phyloP scores from a whole-genome alignment of 2,797 vertebrate species.

The Zenarchopterus dispar region DNA sequence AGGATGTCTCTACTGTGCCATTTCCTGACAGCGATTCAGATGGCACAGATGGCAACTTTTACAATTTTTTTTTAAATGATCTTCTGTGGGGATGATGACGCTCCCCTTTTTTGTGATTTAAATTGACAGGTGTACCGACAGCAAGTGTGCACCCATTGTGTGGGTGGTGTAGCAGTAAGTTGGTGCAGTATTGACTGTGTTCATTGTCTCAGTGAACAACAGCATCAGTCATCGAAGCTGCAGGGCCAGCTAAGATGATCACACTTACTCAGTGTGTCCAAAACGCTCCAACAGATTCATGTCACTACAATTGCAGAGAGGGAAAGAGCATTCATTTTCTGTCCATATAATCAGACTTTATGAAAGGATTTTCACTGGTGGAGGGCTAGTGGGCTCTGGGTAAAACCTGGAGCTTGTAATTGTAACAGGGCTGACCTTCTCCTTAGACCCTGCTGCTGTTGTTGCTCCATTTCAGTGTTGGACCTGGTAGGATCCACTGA shows the following conservation, averaged over 20 bases:
- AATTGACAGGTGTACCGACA: conserved; percentile 30
- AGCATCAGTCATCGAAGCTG: conserved; percentile 34
- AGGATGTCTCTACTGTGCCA: neutral
- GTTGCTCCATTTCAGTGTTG: no score
- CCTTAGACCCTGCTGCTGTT: no score
- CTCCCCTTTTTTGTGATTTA: conserved; percentile 16
- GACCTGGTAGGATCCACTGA: no score
- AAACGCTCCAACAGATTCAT: conserved; percentile 43
- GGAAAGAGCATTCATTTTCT: conserved; percentile 35
- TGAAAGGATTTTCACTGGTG: neutral
- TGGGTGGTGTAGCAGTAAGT: conserved; percentile 12
- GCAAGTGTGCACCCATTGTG: conserved; percentile 14
- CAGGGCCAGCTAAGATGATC: conserved; percentile 44
- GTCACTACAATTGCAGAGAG: conserved; percentile 24
- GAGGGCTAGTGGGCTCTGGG: no score
- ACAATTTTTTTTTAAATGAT: neutral
- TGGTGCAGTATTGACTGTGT: conserved; percentile 27
- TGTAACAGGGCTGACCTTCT: no score
- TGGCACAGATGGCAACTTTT: neutral
- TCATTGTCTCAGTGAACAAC: conserved; percentile 40
- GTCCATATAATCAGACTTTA: conserved; percentile 6
- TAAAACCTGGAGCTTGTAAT: no score
- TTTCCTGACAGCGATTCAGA: conserved; percentile 18
- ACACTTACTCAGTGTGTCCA: conserved; percentile 41
- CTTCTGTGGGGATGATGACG: conserved; percentile 5